A percentile compares a stretch with the other conserved stretches of the same genome.
phyloP scores from a whole-genome alignment of 2,797 vertebrate genomes.

The Spinus pinus region DNA sequence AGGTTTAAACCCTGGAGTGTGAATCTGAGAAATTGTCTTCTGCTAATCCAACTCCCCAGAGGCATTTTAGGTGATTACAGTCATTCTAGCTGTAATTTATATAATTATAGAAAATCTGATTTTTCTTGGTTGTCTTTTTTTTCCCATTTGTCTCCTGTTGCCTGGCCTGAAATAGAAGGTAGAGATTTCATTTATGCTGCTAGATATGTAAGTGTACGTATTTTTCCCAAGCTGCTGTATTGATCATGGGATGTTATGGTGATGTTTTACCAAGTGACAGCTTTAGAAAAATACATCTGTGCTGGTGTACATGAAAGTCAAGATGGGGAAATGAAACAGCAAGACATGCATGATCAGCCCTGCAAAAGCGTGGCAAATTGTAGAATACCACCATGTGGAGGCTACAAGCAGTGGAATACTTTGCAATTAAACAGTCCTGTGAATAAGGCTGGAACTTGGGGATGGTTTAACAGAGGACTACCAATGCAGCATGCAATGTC shows the following conservation, averaged over 20 bases:
- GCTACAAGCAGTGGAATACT: neutral
- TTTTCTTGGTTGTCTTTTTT: slow-evolving; percentile 76
- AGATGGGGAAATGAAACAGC: neutral
- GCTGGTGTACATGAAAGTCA: neutral
- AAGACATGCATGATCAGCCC: neutral
- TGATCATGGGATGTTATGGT: neutral
- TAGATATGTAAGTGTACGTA: slow-evolving; percentile 36
- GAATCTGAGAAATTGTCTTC: slow-evolving; percentile 82
- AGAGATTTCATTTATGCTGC: slow-evolving; percentile 33
- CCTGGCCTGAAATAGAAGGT: slow-evolving; percentile 60
- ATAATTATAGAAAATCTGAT: slow-evolving; percentile 77
- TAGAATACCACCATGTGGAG: neutral
- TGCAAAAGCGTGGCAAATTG: neutral
- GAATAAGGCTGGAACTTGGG: neutral
- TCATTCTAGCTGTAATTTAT: slow-evolving; percentile 81
- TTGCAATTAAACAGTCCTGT: neutral
- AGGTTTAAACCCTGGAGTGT: slow-evolving; percentile 76
- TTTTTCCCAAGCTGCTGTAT: slow-evolving; percentile 37
- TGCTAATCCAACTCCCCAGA: slow-evolving; percentile 77
- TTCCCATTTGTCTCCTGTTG: slow-evolving; percentile 71
- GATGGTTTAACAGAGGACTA: neutral
- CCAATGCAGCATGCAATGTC: neutral
- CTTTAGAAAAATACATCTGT: neutral
- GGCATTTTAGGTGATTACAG: slow-evolving; percentile 79
- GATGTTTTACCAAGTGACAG: slow-evolving; percentile 1